Conservation (phyloP, 2,113 vertebrate species). For the Pelecanoides urinatrix region DNA sequence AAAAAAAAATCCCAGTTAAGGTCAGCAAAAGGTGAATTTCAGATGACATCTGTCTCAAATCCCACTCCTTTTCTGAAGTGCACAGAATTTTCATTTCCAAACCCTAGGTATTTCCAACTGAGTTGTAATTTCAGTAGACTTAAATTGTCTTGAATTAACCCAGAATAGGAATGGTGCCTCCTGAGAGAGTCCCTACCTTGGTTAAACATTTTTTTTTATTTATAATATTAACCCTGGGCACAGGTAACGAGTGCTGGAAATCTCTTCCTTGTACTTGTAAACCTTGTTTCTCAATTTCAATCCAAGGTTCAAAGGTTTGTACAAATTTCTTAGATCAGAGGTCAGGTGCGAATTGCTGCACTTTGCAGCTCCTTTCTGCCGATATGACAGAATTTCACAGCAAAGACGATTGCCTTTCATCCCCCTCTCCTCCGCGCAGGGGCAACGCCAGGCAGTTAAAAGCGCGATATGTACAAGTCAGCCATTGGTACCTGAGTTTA, state of each 20-base stretch:
- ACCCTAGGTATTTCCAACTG: neutral
- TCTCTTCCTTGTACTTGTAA: constrained; percentile 51
- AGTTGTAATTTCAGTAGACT: neutral
- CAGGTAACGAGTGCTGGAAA: constrained; percentile 7
- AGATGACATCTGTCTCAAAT: neutral
- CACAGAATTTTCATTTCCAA: neutral
- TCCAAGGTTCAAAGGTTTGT: constrained; percentile 71
- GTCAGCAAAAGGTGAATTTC: constrained; percentile 9
- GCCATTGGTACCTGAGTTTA: constrained; percentile 77
- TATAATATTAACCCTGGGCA: constrained; percentile 54
- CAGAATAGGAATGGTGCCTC: neutral
- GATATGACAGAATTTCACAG: constrained; percentile 78
- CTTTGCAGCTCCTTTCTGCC: constrained; percentile 74
- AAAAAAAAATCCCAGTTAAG: neutral
- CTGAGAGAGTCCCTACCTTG: constrained; percentile 1
- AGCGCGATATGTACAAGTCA: constrained; percentile 73
- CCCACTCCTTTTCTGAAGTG: neutral
- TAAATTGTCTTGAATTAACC: neutral
- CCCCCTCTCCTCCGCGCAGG: neutral
- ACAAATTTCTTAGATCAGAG: constrained; percentile 71
- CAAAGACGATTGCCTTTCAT: constrained; percentile 46
- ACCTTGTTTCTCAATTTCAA: constrained; percentile 64
- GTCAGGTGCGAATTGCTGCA: constrained; percentile 72
- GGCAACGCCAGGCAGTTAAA: constrained; percentile 61
- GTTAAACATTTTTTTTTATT: constrained; percentile 55